A percentile compares a stretch with the other conserved stretches of the same genome.
Evolutionary conservation across 2,888 invertebrate species (phyloP).

Genomic region (Hipparchia sbordonii): DNA sequence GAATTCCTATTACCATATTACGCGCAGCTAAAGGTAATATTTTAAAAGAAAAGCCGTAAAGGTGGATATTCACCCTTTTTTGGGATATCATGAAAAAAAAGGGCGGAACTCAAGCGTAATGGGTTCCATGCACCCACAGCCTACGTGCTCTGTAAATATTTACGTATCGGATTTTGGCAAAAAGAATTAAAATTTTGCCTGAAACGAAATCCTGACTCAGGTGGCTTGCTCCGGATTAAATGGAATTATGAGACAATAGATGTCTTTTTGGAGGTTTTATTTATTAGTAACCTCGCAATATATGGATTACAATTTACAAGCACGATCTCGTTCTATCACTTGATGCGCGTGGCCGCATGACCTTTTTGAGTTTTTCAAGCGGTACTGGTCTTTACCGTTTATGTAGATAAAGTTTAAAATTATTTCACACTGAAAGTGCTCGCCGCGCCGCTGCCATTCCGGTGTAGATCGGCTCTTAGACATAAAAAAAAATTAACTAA

Average conservation of each 20-base stretch:
- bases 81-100: constrained; percentile 15
- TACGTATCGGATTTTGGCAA: constrained; percentile 19
- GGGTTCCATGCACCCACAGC: constrained; percentile 11
- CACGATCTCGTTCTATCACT: too few species aligned
- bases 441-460: too few species aligned
- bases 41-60: constrained; percentile 29
- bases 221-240: constrained; percentile 12
- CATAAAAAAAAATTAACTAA: too few species aligned
- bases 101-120: constrained; percentile 20
- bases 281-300: neutral
- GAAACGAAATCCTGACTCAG: constrained; percentile 14
- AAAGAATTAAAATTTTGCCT: constrained; percentile 14
- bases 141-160: constrained; percentile 27
- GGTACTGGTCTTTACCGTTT: too few species aligned
- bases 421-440: too few species aligned
- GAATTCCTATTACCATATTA: constrained; percentile 24
- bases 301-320: too few species aligned
- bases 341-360: too few species aligned
- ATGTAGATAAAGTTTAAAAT: too few species aligned
- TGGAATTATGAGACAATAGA: constrained; percentile 8
- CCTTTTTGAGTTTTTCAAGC: too few species aligned
- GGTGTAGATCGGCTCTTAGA: too few species aligned
- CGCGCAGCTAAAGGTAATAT: constrained; percentile 19
- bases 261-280: constrained; percentile 6
- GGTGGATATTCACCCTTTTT: constrained; percentile 29